These are phyloP conservation scores for Plotosus lineatus DNA, from an alignment of 2,113 vertebrate genomes.

Conservation along the genomic window DNA sequence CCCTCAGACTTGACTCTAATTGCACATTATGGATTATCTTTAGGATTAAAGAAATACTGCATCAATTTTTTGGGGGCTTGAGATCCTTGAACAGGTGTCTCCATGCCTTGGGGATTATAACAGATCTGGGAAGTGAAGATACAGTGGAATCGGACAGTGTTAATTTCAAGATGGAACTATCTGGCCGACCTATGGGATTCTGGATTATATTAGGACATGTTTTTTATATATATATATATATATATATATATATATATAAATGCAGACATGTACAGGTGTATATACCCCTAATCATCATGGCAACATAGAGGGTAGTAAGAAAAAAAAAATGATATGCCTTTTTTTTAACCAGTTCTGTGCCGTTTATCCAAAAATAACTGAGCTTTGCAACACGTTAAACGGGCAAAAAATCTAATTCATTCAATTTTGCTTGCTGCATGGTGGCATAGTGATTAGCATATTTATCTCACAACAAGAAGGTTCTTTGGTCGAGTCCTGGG, in stretches of 20 bases:
- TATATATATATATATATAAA: background rate
- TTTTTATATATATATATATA: background rate
- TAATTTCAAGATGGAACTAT: conserved; percentile 17
- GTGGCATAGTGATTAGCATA: too few species aligned
- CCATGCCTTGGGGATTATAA: conserved; percentile 13
- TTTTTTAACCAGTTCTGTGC: background rate
- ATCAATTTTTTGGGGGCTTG: conserved; percentile 4
- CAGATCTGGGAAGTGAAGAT: conserved; percentile 1
- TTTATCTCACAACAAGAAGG: too few species aligned
- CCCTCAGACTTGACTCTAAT: conserved; percentile 20
- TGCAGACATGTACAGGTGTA: background rate
- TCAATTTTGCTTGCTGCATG: too few species aligned
- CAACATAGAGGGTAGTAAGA: background rate
- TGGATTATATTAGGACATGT: background rate
- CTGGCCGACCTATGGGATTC: background rate
- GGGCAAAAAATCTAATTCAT: background rate
- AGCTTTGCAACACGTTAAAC: background rate
- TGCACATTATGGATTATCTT: conserved; percentile 1
- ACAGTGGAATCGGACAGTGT: conserved; percentile 2
- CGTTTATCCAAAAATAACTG: background rate
- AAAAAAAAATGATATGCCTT: background rate
- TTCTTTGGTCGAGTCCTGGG: too few species aligned
- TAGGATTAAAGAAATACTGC: background rate
- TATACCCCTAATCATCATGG: background rate
- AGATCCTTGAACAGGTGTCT: conserved; percentile 31